Conservation (phyloP, 2,113 vertebrate genomes). For the Struthidea cinerea region DNA sequence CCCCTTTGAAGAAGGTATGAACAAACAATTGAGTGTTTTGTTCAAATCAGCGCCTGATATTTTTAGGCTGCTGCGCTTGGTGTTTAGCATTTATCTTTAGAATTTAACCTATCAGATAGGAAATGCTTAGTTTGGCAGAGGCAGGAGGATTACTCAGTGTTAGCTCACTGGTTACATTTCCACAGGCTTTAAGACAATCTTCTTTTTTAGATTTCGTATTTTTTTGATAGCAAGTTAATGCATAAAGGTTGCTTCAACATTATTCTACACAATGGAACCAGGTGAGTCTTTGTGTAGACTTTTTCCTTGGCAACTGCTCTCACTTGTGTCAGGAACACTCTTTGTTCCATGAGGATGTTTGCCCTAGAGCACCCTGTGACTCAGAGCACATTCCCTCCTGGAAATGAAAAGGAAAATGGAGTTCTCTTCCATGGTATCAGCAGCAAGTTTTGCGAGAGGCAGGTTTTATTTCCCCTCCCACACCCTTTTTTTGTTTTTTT, state of each 20-base stretch:
- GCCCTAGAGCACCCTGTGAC: background rate
- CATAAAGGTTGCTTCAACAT: background rate
- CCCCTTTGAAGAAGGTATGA: background rate
- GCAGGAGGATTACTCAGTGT: background rate
- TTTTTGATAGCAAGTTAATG: background rate
- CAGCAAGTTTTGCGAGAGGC: background rate
- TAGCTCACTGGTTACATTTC: background rate
- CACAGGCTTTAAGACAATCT: background rate
- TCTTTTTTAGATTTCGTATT: background rate
- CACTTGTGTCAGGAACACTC: background rate
- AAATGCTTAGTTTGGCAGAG: slow-evolving; percentile 1
- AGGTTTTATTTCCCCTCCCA: background rate
- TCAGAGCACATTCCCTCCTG: background rate
- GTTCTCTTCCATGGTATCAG: background rate
- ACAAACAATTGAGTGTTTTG: background rate
- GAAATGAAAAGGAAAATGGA: slow-evolving; percentile 35
- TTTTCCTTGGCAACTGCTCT: background rate
- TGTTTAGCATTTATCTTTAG: background rate
- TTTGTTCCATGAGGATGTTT: background rate
- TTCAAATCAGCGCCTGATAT: background rate
- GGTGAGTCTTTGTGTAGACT: slow-evolving; percentile 3
- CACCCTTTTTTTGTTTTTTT: background rate
- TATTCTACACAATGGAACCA: background rate
- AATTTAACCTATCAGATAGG: slow-evolving; percentile 1
- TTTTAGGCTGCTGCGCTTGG: background rate